Evolutionary conservation across 2,888 invertebrate genomes (phyloP), one percentile per base, ranked within the genome.

Genomic region (Epistrophe eligans): DNA sequence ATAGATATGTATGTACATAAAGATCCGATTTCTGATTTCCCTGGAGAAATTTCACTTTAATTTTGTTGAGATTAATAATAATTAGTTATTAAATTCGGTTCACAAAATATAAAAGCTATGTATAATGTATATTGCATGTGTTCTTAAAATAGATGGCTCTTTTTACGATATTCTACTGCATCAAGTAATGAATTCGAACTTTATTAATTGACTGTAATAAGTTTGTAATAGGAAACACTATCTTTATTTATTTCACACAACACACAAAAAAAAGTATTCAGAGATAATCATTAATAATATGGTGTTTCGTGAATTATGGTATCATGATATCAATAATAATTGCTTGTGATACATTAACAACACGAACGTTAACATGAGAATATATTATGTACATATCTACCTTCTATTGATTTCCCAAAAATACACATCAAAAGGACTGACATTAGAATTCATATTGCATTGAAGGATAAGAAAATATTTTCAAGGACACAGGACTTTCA

Each of bases 161-260:
- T 19, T 11, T 17, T 50, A 11, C 11, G 5, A 19, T 19, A 50
- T 19, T 19, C 4, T 19, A 19, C 10, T 3, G 2, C 24, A 24
- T 24, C 6, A 13, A 24, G 24, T 24, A 50, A 50, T 50, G 19
- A 11, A 24, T 55, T 28, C 4, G 4, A 32, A 10, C 55, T 55
- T 55, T 15, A 55, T 28, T 55, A 55, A 55, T 55, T 55, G 55
- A 8, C 13, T 55, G 24, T 55, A 28, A 55, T 55, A 55, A 55
- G 13, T 28, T 55, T n/a, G 55, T 52, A 52, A 55, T 55, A 32
- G 32, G 15, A 9, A 32, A 32, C 55, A 55, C 9, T n/a, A 55
- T 55, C 15, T 55, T 55, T 55, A 55, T 55, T 55, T 28, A 55
- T 55, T 28, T n/a, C 11, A 13, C 19, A 4, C 3, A 9, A 50